Evolutionary conservation across 2,797 vertebrate species (phyloP).

Genomic region (Lacerta agilis): DNA sequence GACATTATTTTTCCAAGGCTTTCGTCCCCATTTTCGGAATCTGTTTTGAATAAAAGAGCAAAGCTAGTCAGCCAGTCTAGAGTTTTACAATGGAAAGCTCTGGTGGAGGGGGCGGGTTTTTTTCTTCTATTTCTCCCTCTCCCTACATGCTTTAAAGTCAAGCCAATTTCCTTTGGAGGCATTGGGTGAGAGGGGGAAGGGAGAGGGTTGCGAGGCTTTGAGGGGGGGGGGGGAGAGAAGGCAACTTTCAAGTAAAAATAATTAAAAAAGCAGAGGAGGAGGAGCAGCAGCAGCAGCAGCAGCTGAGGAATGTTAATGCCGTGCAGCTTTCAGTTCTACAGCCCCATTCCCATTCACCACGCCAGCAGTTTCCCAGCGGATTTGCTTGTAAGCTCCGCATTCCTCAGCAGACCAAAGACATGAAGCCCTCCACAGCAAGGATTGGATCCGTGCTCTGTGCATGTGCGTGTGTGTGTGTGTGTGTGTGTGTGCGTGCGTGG

Average conservation of each 20-base stretch:
- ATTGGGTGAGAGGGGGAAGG: neutral
- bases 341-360: neutral
- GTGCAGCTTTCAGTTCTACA: neutral
- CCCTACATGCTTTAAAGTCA: neutral
- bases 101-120: neutral
- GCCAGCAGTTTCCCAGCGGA: neutral
- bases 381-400: constrained; percentile 6
- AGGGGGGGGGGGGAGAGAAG: neutral
- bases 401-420: neutral
- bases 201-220: neutral
- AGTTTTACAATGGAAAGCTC: neutral
- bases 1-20: neutral
- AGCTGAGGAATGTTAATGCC: constrained; percentile 16
- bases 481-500: neutral
- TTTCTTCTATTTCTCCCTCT: neutral
- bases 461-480: too few relatives aligned
- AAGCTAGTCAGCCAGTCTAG: neutral
- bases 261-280: neutral
- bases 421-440: neutral
- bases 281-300: neutral
- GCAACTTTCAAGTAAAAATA: constrained; percentile 18
- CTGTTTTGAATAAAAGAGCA: constrained; percentile 2
- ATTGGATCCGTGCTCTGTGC: neutral
- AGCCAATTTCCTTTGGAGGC: neutral
- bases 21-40: neutral